Evolutionary conservation across 2,888 invertebrate genomes (phyloP).

Genomic region (Myathropa florea): DNA sequence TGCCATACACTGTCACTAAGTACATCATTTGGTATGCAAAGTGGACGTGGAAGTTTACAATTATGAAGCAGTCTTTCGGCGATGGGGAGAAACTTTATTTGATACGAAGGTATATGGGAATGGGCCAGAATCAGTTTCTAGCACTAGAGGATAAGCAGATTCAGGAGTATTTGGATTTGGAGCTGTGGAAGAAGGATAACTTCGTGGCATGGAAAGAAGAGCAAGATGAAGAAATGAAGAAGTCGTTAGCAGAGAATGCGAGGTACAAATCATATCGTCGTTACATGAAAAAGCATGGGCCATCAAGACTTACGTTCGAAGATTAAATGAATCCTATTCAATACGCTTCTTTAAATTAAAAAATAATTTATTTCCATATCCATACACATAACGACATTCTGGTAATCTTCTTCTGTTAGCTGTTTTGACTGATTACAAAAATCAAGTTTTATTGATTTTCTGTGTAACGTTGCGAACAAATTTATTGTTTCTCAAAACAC

Average conservation of each 20-base stretch:
- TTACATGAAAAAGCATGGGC: slow-evolving; percentile 94
- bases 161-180: slow-evolving; percentile 86
- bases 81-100: slow-evolving; percentile 92
- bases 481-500: slow-evolving; percentile 1
- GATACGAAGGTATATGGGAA: slow-evolving; percentile 89
- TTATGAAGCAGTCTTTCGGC: slow-evolving; percentile 89
- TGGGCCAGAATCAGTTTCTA: slow-evolving; percentile 87
- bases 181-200: slow-evolving; percentile 92
- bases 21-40: slow-evolving; percentile 88
- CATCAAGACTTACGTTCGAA: slow-evolving; percentile 95
- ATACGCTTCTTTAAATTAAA: slow-evolving; percentile 4
- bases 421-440: slow-evolving; percentile 33
- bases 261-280: slow-evolving; percentile 93
- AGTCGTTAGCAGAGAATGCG: slow-evolving; percentile 91
- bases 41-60: slow-evolving; percentile 91
- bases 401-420: not conserved
- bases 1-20: slow-evolving; percentile 87
- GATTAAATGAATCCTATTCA: slow-evolving; percentile 81
- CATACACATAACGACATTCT: slow-evolving; percentile 9
- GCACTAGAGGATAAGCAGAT: slow-evolving; percentile 88
- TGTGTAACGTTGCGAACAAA: slow-evolving; percentile 16
- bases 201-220: slow-evolving; percentile 89
- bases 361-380: slow-evolving; percentile 53
- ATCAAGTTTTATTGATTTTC: slow-evolving; percentile 77
- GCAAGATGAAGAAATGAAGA: slow-evolving; percentile 92